Percentiles rank a stretch among this genome's conserved stretches.
Conservation (phyloP, 2,797 vertebrate species). For the Enteromius radiatus region DNA sequence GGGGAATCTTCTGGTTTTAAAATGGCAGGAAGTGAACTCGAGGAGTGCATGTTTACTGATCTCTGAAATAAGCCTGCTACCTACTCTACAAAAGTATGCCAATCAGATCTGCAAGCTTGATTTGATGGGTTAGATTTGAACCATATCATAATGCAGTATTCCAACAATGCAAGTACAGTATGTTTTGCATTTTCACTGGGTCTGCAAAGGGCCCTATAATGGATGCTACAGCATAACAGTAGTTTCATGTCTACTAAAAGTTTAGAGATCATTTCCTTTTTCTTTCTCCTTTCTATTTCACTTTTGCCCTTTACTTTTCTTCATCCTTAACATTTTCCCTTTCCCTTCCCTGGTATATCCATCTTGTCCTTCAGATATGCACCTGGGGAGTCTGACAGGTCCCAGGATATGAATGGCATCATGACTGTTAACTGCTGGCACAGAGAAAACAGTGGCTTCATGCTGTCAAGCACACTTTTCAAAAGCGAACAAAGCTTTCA, state of each 20-base stretch:
- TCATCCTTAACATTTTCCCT: neutral
- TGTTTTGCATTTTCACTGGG: neutral
- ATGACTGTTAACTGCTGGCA: constrained; percentile 27
- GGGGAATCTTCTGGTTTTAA: neutral
- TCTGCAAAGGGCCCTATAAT: neutral
- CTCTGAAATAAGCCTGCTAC: neutral
- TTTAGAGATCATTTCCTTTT: neutral
- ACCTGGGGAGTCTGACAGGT: neutral
- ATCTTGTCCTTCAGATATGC: constrained; percentile 9
- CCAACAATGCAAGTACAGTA: neutral
- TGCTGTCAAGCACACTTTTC: constrained; percentile 25
- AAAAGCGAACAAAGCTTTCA: constrained; percentile 32
- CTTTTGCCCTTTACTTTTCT: neutral
- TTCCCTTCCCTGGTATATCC: no score
- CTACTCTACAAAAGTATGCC: neutral
- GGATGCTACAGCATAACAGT: neutral
- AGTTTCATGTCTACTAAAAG: neutral
- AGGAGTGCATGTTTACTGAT: neutral
- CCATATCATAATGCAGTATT: neutral
- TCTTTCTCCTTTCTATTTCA: neutral
- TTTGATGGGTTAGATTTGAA: neutral
- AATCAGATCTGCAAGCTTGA: neutral
- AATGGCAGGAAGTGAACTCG: neutral
- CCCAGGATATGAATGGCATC: constrained; percentile 29
- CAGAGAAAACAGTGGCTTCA: constrained; percentile 12